A percentile compares a stretch with the other conserved stretches of the same genome.
Evolutionary conservation across 2,888 invertebrate species (phyloP).

Genomic region (Epirrhoe alternata): DNA sequence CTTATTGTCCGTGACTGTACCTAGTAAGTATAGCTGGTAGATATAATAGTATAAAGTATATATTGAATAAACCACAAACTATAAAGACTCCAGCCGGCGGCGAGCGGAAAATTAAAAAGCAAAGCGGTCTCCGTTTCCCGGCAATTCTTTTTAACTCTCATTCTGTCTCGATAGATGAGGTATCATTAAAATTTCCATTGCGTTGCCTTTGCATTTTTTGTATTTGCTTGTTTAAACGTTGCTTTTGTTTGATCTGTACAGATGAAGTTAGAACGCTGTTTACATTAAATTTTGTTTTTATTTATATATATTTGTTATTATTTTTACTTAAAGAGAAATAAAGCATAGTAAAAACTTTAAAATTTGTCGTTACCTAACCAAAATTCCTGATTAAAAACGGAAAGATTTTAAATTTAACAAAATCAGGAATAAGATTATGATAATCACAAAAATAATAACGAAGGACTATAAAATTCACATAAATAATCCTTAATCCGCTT

Average conservation of each 20-base stretch:
- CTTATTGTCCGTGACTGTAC: too few relatives aligned
- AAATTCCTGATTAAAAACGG: too few relatives aligned
- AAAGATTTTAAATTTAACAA: not conserved
- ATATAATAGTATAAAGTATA: conserved; percentile 46
- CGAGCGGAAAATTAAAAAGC: conserved; percentile 83
- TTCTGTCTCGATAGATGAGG: conserved; percentile 62
- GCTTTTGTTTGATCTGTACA: conserved; percentile 2
- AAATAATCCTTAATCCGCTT: conserved; percentile 78
- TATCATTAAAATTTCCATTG: conserved; percentile 78
- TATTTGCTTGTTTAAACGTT: conserved; percentile 49
- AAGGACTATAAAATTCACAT: conserved; percentile 53
- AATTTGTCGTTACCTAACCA: too few relatives aligned
- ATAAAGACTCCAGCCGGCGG: conserved; percentile 63
- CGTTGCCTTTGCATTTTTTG: conserved; percentile 64
- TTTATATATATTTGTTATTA: too few relatives aligned
- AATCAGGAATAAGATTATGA: conserved; percentile 53
- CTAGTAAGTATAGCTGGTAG: too few relatives aligned
- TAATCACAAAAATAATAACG: conserved; percentile 60
- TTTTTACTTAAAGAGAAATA: too few relatives aligned
- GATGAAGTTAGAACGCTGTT: too few relatives aligned
- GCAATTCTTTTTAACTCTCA: conserved; percentile 78
- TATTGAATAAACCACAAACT: conserved; percentile 68
- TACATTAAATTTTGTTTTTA: too few relatives aligned
- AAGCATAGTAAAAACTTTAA: too few relatives aligned
- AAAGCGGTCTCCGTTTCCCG: conserved; percentile 69